Evolutionary conservation across 2,888 invertebrate genomes (phyloP), one percentile per base, ranked within the genome.

Genomic region (Ophion ventricosus): DNA sequence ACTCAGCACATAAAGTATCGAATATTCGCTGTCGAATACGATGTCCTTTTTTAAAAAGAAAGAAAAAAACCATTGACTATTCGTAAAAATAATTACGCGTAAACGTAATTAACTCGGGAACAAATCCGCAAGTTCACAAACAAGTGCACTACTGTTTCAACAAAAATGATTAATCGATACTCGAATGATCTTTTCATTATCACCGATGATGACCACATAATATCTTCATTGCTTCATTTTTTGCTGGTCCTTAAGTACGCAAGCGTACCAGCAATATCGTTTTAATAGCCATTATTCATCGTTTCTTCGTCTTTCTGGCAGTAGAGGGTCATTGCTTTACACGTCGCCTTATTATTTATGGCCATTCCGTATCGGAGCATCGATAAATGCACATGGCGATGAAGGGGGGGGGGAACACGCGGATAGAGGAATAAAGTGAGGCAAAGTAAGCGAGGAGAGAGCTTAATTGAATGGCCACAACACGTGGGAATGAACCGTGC

Each of bases 401-500:
- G 25, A 54, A 35, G 8, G 7, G 43, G 25, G 11, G n/a, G n/a
- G n/a, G n/a, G n/a, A n/a, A n/a, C n/a, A 40, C 7, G 23, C 25
- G 23, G 25, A 66, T 35, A 56, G 72, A 56, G 2, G 10, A 43
- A 49, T 10, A 29, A 49, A 54, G n/a, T 61, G 78, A 69, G 56
- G 78, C 56, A 43, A 63, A 29, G 56, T 43, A 10, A 54, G 35
- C 35, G 29, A 66, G 74, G 11, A 20, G 35, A 64, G 61, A 26
- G n/a, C n/a, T 84, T 72, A 54, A 79, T 79, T 72, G 11, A 59
- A 79, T 67, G 75, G 26, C 8, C 66, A 40, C n/a, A 25, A n/a
- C 64, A 79, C 79, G 79, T 80, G 72, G 66, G 74, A 82, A 78
- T 54, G 40, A 29, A n/a, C 29, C 23, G 59, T 14, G 49, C n/a